Percentiles rank a stretch among this genome's conserved stretches.
Evolutionary conservation across 2,888 invertebrate species (phyloP).

Genomic region (Terebella lapidaria): DNA sequence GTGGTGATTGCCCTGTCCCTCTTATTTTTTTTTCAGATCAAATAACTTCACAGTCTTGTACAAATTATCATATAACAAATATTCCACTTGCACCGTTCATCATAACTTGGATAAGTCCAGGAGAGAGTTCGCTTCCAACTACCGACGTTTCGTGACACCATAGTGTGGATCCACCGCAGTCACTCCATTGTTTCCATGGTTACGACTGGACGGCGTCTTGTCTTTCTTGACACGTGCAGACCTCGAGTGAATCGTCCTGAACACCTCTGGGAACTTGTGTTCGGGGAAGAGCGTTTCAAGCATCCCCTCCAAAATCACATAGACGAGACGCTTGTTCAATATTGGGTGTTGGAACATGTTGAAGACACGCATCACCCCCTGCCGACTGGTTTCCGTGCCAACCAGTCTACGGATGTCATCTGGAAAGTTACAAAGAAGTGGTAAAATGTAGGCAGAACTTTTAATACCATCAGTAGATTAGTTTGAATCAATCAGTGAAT

Average conservation of each 20-base stretch:
- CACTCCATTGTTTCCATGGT: no score
- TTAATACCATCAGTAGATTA: no score
- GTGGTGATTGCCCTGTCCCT: no score
- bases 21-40: no score
- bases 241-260: constrained; percentile 67
- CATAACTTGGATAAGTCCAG: no score
- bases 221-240: constrained; percentile 31
- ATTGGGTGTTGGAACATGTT: constrained; percentile 81
- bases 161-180: not conserved
- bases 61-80: no score
- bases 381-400: constrained; percentile 79
- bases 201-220: no score
- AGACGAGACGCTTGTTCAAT: constrained; percentile 76
- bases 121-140: no score
- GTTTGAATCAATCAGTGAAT: no score
- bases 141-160: not conserved
- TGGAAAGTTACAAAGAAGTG: constrained; percentile 46
- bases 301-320: constrained; percentile 78
- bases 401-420: constrained; percentile 86
- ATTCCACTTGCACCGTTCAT: no score
- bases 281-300: constrained; percentile 74
- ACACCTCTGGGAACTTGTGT: constrained; percentile 68
- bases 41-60: no score
- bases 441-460: no score
- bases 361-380: constrained; percentile 77